Evolutionary conservation across 53 echinoderm and acorn worm species (phyloP), one percentile per base, ranked within the genome.

Genomic region (Henricia sp.): DNA sequence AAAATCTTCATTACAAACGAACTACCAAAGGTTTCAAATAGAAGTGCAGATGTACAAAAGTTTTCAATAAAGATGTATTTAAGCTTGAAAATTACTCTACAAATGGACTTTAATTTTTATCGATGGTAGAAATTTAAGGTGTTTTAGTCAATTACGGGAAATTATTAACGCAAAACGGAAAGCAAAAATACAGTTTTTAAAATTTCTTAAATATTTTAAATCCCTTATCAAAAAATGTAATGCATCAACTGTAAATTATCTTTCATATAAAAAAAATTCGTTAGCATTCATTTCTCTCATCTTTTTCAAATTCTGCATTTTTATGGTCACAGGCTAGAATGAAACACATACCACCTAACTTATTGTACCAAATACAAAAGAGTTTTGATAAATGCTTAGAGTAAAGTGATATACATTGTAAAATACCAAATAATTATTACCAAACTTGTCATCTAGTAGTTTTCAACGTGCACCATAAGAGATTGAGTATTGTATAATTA

Each of bases 391-490:
- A 21, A 44, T 46, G 41, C 46, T 46, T 14, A 1, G 46, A 70
- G 46, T 12, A 44, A 43, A 24, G 25, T 24, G 37, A 13, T 27
- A 39, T 44, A 70, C n/a, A 70, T 16, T 24, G 42, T 32, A 39
- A 20, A 70, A 55, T 20, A 55, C 17, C 55, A 55, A 70, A 25
- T 14, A 3, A 25, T 43, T 70, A n/a, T n/a, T 44, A 25, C 37
- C 44, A 70, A 70, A 44, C 42, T 27, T 60, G 33, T 43, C 46
- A 19, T 44, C 23, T 68, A 67, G 23, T 36, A 60, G 32, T 30
- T 39, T 10, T 70, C 64, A 64, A 46, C 4, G 80, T 80, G 80
- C 80, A 80, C 80, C 80, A 65, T 80, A 50, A 43, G 44, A 80
- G n/a, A n/a, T 80, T 32, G 63, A 80, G 42, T 62, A 46, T 80